Conservation (phyloP, 2,113 vertebrate species). For the Dicaeum eximium region DNA sequence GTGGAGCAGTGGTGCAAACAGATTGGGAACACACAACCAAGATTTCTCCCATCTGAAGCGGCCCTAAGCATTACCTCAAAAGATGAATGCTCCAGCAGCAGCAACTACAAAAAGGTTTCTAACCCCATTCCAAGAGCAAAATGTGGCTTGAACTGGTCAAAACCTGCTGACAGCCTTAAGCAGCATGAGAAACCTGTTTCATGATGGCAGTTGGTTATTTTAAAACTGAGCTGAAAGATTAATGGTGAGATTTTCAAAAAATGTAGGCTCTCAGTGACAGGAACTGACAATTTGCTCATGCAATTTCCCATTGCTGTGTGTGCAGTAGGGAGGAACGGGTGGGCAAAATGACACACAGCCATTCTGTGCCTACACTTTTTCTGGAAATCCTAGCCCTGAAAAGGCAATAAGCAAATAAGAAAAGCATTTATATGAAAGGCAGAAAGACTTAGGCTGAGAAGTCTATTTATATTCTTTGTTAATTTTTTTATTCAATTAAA, state of each 20-base stretch:
- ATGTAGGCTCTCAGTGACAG: slow-evolving; percentile 43
- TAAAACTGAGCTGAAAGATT: slow-evolving; percentile 62
- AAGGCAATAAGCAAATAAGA: slow-evolving; percentile 23
- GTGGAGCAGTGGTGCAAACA: background rate
- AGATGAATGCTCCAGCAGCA: slow-evolving; percentile 12
- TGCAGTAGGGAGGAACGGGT: slow-evolving; percentile 28
- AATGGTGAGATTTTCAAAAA: slow-evolving; percentile 59
- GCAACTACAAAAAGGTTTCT: background rate
- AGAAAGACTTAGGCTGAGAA: slow-evolving; percentile 3
- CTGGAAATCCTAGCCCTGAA: slow-evolving; percentile 40
- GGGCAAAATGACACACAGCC: slow-evolving; percentile 12
- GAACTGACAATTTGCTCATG: slow-evolving; percentile 61
- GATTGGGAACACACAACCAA: background rate
- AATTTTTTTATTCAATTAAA: slow-evolving; percentile 68
- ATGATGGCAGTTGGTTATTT: slow-evolving; percentile 59
- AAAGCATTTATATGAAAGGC: slow-evolving; percentile 3
- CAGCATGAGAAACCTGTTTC: slow-evolving; percentile 57
- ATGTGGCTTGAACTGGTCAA: slow-evolving; percentile 22
- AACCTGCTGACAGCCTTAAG: slow-evolving; percentile 57
- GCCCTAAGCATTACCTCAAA: slow-evolving; percentile 28
- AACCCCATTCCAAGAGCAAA: slow-evolving; percentile 15
- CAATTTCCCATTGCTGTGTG: slow-evolving; percentile 54
- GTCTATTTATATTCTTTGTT: slow-evolving; percentile 38
- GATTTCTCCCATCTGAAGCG: background rate
- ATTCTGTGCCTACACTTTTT: background rate